Evolutionary conservation across 2,888 invertebrate genomes (phyloP), one percentile per base, ranked within the genome.

Genomic region (Tachina grossa): DNA sequence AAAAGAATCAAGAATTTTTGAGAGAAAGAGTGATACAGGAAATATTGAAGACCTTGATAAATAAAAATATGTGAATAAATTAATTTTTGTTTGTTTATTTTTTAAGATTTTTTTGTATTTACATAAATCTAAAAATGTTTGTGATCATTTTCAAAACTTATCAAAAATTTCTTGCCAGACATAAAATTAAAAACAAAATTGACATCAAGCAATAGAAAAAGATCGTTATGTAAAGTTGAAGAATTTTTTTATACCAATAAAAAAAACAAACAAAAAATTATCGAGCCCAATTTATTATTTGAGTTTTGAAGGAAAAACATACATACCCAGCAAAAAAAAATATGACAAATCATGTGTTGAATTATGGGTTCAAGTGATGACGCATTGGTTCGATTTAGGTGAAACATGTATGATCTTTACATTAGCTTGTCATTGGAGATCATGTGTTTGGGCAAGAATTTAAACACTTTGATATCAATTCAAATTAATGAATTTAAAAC

Each of bases 1-100:
- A 55, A 51, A 75, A 53, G 63, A 16, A 53, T 43, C n/a, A 22
- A 1, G 39, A 66, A 49, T 66, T 49, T 13, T 2, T 8, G 11
- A 55, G 6, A 16, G 39, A 13, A 13, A 63, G 2, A 13, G 39
- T 16, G 31, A 22, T 13, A 49, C 77, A 63, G 78, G 69, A 78
- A 78, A 47, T 45, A 43, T 51, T 51, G 31, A 63, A 63, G 79
- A 55, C 79, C 79, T 79, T 79, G 79, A 69, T 53, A n/a, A n/a
- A 45, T 45, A 19, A 14, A 57, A 6, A 57, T 13, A 55, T n/a
- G 10, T 45, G 39, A 14, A 71, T 57, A 71, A 55, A 71, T 31
- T 49, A 9, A 45, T 1, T 45, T 53, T 51, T 57, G 13, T 39
- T 10, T 9, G 5, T 59, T 39, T 5, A 43, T 61, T 16, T 43